Base-by-base conservation (phyloP, 2,888 invertebrate species). In the Cantharis nigra region DNA sequence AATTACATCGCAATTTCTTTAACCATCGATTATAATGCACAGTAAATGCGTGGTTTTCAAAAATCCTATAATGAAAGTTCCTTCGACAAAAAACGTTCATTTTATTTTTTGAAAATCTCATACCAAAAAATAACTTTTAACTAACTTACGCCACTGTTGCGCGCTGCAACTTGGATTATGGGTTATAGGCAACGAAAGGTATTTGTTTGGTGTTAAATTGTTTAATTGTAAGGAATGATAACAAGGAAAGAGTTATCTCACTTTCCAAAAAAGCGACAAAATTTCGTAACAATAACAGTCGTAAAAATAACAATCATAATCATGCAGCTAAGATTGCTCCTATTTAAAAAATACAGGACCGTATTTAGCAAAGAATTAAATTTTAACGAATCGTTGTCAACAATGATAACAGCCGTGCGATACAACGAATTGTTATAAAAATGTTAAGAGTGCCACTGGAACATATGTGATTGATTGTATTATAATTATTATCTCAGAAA, bases 131-230 rank as follows among this genome's bases (percentile, higher is more conserved):
- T 7, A 7, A 2, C 2, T 14, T 69, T 62, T 18, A 74, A 74
- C 69, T 71, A 72, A 76, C 72, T 74, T 74, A 72, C 73, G 79
- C 79, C 79, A 79, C 77, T 78, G 75, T 70, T 72, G 75, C 79
- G 77, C 79, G 79, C 79, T 75, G 77, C 75, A 79, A 75, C 76
- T 70, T 26, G 71, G 69, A 14, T 16, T 69, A n/a, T 13, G 28
- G 18, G 28, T 28, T 23, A 28, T 30, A 14, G 69, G 30, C 28
- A 28, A 69, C 18, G 10, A 65, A 65, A 20, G 23, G 65, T 20
- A 64, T 72, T 28, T 63, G 20, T 13, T 65, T 26, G 23, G 65
- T 23, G 30, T 18, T 28, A 64, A n/a, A 28, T 33, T 49, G 49
- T 49, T 49, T 49, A 49, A 49, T 49, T 49, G n/a, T 49, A 49